Evolutionary conservation across 2,888 invertebrate species (phyloP).

Genomic region (Dendrolimus houi): DNA sequence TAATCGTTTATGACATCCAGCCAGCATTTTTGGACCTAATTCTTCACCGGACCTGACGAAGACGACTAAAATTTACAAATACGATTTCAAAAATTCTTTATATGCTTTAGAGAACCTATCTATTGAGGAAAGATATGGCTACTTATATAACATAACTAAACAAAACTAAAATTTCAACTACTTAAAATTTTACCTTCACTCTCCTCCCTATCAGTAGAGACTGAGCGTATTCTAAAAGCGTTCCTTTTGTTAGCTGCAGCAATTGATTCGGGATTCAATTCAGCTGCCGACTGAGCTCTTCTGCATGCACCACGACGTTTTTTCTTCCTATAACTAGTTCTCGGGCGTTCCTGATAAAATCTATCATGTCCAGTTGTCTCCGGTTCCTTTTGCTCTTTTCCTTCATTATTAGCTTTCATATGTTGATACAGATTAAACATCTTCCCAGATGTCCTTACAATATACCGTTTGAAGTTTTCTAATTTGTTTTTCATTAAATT

Average conservation of each 20-base stretch:
- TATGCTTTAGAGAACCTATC: no score
- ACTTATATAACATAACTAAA: no score
- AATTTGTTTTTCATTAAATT: constrained; percentile 38
- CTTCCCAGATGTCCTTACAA: constrained; percentile 33
- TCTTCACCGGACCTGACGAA: no score
- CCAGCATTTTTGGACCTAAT: no score
- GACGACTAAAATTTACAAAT: no score
- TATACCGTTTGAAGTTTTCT: constrained; percentile 25
- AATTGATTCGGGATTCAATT: constrained; percentile 78
- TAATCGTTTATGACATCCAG: no score
- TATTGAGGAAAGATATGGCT: no score
- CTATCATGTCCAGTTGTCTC: constrained; percentile 88
- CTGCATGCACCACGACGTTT: constrained; percentile 77
- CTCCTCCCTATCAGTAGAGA: constrained; percentile 79
- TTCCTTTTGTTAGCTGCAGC: constrained; percentile 80
- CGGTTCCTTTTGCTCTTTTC: constrained; percentile 67
- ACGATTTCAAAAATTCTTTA: no score
- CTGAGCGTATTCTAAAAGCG: constrained; percentile 78
- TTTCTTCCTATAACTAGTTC: constrained; percentile 67
- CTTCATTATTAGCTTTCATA: constrained; percentile 77
- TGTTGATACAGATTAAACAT: constrained; percentile 89
- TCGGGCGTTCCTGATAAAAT: constrained; percentile 82
- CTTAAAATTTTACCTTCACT: constrained; percentile 55
- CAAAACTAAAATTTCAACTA: no score
- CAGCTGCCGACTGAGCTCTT: constrained; percentile 81